A percentile compares a stretch with the other conserved stretches of the same genome.
Conservation (phyloP, 2,888 invertebrate species). For the Nematopogon swammerdamellus region DNA sequence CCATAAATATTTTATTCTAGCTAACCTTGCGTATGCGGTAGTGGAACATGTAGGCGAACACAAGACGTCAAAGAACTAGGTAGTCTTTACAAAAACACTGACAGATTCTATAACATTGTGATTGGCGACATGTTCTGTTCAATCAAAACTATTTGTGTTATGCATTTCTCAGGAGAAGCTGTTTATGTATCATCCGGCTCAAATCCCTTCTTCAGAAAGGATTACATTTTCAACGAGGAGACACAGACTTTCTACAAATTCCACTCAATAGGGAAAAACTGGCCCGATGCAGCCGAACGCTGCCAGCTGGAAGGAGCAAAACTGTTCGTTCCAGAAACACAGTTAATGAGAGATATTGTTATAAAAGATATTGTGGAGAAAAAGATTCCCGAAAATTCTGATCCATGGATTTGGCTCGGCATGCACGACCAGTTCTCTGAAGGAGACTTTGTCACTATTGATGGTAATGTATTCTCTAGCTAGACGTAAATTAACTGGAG, state of each 20-base stretch:
- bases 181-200: not conserved
- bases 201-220: conserved; percentile 11
- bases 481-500: too few species aligned
- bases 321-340: conserved; percentile 13
- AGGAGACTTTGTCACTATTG: conserved; percentile 26
- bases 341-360: conserved; percentile 10
- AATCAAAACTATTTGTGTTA: too few species aligned
- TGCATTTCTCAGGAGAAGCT: too few species aligned
- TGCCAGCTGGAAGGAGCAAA: conserved; percentile 13
- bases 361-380: not conserved
- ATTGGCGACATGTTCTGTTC: too few species aligned
- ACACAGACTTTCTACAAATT: conserved; percentile 13
- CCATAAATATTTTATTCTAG: too few species aligned
- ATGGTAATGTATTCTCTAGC: conserved; percentile 13
- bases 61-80: too few species aligned
- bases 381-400: not conserved
- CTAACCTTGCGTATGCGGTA: too few species aligned
- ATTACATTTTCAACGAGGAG: conserved; percentile 13
- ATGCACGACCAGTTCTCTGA: conserved; percentile 23
- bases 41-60: too few species aligned
- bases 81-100: too few species aligned
- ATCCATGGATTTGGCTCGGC: conserved; percentile 21
- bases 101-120: too few species aligned
- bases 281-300: conserved; percentile 11
- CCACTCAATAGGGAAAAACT: conserved; percentile 11